These are phyloP conservation scores for Sitodiplosis mosellana DNA, from an alignment of 1,140 invertebrate genomes.

Conservation along the genomic window DNA sequence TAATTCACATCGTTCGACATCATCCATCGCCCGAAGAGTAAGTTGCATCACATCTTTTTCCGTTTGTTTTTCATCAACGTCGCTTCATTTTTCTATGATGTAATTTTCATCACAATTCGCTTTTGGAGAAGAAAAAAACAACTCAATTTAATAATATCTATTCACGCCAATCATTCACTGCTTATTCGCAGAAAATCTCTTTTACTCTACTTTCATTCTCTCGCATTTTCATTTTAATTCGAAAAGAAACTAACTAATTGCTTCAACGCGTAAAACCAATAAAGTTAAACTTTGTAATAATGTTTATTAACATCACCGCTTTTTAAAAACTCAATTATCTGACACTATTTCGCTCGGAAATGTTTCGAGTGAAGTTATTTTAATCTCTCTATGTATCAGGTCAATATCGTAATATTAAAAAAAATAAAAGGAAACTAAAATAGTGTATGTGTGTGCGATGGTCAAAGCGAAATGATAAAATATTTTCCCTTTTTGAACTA, in stretches of 20 bases:
- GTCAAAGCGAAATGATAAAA: background rate
- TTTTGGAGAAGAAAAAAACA: too few species aligned
- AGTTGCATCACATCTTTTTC: constrained; percentile 24
- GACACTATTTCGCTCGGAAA: too few species aligned
- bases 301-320: too few species aligned
- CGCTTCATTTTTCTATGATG: constrained; percentile 1
- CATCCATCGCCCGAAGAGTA: constrained; percentile 68
- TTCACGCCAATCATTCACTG: background rate
- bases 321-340: too few species aligned
- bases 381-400: too few species aligned
- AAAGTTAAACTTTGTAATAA: too few species aligned
- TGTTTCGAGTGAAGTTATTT: too few species aligned
- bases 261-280: too few species aligned
- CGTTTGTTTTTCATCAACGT: background rate
- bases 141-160: background rate
- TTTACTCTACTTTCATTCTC: constrained; percentile 3
- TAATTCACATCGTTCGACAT: constrained; percentile 78
- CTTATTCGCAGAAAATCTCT: constrained; percentile 2
- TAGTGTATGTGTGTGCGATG: too few species aligned
- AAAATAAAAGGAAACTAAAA: too few species aligned
- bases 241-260: background rate
- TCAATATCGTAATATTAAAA: too few species aligned
- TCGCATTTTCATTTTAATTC: background rate
- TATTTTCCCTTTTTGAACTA: too few species aligned
- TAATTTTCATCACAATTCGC: background rate